Evolutionary conservation across 2,797 vertebrate species (phyloP), one percentile per base, ranked within the genome.

Genomic region (Setipinna tenuifilis): DNA sequence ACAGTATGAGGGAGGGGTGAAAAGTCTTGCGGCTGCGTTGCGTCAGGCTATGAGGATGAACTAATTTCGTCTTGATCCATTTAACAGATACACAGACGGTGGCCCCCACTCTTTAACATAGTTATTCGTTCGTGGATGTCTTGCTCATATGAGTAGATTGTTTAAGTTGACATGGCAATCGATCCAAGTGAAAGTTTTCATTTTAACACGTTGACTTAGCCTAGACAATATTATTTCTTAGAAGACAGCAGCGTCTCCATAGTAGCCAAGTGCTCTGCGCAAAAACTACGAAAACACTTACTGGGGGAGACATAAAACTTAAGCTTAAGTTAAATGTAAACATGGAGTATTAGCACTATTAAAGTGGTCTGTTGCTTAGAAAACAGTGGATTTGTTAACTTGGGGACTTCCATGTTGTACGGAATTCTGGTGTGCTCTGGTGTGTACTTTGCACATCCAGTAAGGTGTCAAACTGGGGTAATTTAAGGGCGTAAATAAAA

Each of bases 1-100:
- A 46, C 46, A 82, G 9, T n/a, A 2, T 21, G 31, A 44, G 17
- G 71, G 71, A 44, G 41, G 31, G 57, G n/a, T 57, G 50, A 75
- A 86, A 86, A 90, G 87, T 94, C 90, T 93, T 89, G 87, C 84
- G 81, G 2, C 58, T 71, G 78, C 81, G 48, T 93, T 94, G 85
- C 93, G 58, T 94, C 92, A 95, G 90, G 90, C 82, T 83, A 84
- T 78, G 57, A 86, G 65, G 83, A 92, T 94, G 94, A 95, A 90
- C 87, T 93, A 88, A 94, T 92, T 94, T 94, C 93, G 90, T 89
- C 35, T 86, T 85, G 83, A 83, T 82, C 6, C 71, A 44, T 78
- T 78, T 44, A 41, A 35, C 68, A 75, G 61, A 62, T 62, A 62
- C 61, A 11, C 21, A 23, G 84, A 81, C 44, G 68, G 71, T 46